Conservation (phyloP, 2,113 vertebrate genomes). For the Psammodynastes pulverulentus region DNA sequence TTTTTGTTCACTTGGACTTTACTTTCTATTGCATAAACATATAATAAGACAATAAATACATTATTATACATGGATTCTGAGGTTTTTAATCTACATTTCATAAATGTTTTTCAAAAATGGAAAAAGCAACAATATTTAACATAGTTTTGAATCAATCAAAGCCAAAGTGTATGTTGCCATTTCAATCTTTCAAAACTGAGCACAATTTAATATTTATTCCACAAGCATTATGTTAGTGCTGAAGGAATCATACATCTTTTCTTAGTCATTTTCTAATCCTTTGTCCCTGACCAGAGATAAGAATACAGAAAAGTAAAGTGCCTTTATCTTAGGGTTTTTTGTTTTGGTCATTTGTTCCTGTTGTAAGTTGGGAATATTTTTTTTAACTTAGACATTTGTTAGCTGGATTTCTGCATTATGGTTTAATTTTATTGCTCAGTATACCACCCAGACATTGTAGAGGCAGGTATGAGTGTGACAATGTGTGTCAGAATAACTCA, state of each 20-base stretch:
- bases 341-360: background rate
- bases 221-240: background rate
- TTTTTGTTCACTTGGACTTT: background rate
- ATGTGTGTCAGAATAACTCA: background rate
- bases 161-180: background rate
- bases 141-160: background rate
- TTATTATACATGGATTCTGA: background rate
- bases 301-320: background rate
- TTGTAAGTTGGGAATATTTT: background rate
- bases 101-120: background rate
- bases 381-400: background rate
- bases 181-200: constrained; percentile 3
- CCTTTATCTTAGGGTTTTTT: background rate
- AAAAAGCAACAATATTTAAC: background rate
- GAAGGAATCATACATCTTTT: background rate
- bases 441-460: background rate
- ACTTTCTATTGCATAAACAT: background rate
- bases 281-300: background rate
- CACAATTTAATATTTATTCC: background rate
- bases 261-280: background rate
- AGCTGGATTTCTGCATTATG: background rate
- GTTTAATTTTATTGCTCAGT: background rate
- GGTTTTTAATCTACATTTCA: background rate
- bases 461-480: background rate
- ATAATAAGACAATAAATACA: background rate